Base-by-base conservation (phyloP, 2,888 invertebrate species). In the Heliconius erato region DNA sequence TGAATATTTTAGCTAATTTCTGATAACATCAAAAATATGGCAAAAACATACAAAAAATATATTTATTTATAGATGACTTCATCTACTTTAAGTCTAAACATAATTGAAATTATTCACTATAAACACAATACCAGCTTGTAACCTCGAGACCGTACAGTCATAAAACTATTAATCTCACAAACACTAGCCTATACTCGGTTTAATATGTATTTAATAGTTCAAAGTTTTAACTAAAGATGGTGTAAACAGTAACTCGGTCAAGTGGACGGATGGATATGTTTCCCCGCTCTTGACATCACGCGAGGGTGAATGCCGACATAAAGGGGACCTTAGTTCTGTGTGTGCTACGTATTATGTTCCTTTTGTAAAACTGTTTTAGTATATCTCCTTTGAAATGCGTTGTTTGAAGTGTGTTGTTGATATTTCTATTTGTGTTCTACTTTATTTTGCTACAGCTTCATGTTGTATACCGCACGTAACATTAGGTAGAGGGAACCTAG, bases 221-320 rank as follows among this genome's bases (percentile, higher is more conserved):
- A 76, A 81, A 84, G 81, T 81, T 77, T 54, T 76, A 67, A 54
- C 79, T 82, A 81, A 82, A 80, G 84, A 84, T 79, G 84, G 84
- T 78, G 67, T 72, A 74, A 78, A 80, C 65, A n/a, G 19, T 83
- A 94, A 90, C 88, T 92, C 90, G 93, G 94, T 94, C 92, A 93
- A 92, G 92, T 90, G 85, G 87, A 89, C 91, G 91, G 91, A 92
- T 91, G 89, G 91, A 92, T 91, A 89, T 90, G 88, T 86, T 89
- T 82, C 80, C 84, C 83, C 90, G 92, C 88, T 91, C 93, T 93
- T 93, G 92, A 92, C 93, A 92, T 84, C 84, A 83, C 78, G 63
- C n/a, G 82, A 82, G 80, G 82, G 69, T 82, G 44, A 72, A 72
- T 82, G 81, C 72, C 71, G 80, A 32, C 68, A 74, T 80, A 79